Evolutionary conservation across 2,888 invertebrate genomes (phyloP).

Genomic region (Aromia moschata): DNA sequence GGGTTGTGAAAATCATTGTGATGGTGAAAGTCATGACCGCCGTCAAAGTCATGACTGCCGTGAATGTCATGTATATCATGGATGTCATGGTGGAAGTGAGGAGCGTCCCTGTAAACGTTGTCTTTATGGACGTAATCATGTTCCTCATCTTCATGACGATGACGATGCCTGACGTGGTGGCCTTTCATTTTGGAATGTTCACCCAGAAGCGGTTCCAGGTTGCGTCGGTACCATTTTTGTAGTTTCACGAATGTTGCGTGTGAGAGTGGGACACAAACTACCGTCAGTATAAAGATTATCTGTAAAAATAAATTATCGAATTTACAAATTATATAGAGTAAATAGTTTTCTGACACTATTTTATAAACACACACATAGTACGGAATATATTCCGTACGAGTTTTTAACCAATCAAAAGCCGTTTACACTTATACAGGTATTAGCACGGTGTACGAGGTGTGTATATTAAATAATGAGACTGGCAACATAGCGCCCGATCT

Average conservation of each 20-base stretch:
- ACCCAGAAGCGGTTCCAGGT: conserved; percentile 19
- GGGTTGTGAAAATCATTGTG: conserved; percentile 25
- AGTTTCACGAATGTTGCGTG: conserved; percentile 33
- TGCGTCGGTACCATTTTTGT: conserved; percentile 29
- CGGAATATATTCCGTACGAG: too few relatives aligned
- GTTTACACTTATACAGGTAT: too few relatives aligned
- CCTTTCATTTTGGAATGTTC: conserved; percentile 15
- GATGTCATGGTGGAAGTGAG: conserved; percentile 19
- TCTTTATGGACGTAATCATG: conserved; percentile 16
- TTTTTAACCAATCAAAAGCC: too few relatives aligned
- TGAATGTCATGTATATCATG: conserved; percentile 18
- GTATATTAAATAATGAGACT: too few relatives aligned
- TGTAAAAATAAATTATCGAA: conserved; percentile 15
- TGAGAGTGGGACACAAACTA: conserved; percentile 16
- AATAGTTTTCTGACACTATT: too few relatives aligned
- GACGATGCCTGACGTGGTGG: conserved; percentile 13
- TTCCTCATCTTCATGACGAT: conserved; percentile 22
- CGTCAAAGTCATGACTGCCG: conserved; percentile 2
- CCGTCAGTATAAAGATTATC: conserved; percentile 30
- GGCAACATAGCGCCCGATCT: too few relatives aligned
- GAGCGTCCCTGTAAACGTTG: conserved; percentile 11
- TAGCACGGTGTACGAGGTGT: too few relatives aligned
- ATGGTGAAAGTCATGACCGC: conserved; percentile 14
- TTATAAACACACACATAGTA: too few relatives aligned
- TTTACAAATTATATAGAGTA: too few relatives aligned